These are phyloP conservation scores for Ptychobarbus kaznakovi DNA, from an alignment of 2,797 vertebrate species.

Conservation along the genomic window DNA sequence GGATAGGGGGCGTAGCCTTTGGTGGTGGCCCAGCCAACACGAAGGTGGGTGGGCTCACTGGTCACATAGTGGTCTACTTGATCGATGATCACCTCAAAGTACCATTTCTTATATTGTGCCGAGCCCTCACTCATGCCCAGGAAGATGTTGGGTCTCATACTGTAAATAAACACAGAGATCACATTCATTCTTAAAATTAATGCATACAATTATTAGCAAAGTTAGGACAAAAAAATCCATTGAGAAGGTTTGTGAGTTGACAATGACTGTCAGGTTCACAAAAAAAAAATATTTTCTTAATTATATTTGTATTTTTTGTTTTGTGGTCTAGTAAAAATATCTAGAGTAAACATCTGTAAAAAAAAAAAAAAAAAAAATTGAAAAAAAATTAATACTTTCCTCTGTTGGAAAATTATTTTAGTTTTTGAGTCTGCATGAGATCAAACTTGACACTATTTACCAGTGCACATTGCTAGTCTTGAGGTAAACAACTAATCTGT, in stretches of 20 bases:
- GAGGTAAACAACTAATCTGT: too few species aligned
- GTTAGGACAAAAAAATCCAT: not conserved
- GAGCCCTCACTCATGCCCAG: constrained; percentile 95
- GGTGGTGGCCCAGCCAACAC: constrained; percentile 97
- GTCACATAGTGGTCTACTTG: constrained; percentile 96
- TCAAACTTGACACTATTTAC: too few species aligned
- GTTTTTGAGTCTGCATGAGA: too few species aligned
- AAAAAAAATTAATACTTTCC: too few species aligned
- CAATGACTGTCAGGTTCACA: not conserved
- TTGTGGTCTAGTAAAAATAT: not conserved
- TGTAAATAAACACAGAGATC: constrained; percentile 64
- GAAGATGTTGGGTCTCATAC: constrained; percentile 97
- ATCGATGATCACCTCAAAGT: constrained; percentile 96
- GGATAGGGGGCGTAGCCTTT: constrained; percentile 97
- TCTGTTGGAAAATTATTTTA: too few species aligned
- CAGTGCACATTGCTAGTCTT: too few species aligned
- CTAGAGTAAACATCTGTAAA: not conserved
- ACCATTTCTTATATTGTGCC: constrained; percentile 98
- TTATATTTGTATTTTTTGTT: not conserved
- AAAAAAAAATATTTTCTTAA: not conserved
- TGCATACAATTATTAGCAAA: not conserved
- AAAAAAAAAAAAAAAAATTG: too few species aligned
- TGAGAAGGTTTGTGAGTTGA: not conserved
- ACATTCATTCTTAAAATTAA: not conserved
- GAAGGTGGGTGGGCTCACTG: constrained; percentile 90